Evolutionary conservation across 1,140 invertebrate species (phyloP).

Genomic region (Trichogramma pretiosum): DNA sequence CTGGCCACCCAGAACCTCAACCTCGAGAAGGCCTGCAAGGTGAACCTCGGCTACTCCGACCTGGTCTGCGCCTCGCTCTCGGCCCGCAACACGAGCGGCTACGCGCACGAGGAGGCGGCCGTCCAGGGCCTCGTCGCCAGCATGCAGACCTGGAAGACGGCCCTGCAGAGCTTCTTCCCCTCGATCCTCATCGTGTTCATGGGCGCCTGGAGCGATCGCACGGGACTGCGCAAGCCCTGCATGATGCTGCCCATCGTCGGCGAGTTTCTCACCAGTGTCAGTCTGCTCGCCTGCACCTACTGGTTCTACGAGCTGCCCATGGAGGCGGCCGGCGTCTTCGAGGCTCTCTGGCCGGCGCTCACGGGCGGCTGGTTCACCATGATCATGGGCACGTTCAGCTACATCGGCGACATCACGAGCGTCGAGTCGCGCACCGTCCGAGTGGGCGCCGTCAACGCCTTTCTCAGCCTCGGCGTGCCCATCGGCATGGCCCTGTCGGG

Average conservation of each 20-base stretch:
- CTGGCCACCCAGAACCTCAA: slow-evolving; percentile 73
- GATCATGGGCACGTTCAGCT: slow-evolving; percentile 84
- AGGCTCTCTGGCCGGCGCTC: slow-evolving; percentile 67
- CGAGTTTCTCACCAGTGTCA: slow-evolving; percentile 66
- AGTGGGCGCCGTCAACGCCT: slow-evolving; percentile 76
- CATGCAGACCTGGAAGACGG: slow-evolving; percentile 73
- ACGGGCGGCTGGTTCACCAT: slow-evolving; percentile 80
- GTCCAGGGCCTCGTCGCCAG: slow-evolving; percentile 70
- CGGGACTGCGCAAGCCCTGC: slow-evolving; percentile 71
- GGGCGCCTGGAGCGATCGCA: slow-evolving; percentile 67
- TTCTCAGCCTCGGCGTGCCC: slow-evolving; percentile 70
- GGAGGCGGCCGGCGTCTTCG: slow-evolving; percentile 65
- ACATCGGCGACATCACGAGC: slow-evolving; percentile 76
- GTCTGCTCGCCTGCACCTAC: slow-evolving; percentile 69
- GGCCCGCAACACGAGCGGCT: slow-evolving; percentile 59
- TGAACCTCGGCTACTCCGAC: slow-evolving; percentile 63
- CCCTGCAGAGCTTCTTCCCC: slow-evolving; percentile 64
- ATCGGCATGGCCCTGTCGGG: slow-evolving; percentile 70
- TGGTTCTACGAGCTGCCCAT: slow-evolving; percentile 69
- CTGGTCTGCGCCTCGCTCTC: slow-evolving; percentile 65
- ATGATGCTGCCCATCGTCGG: slow-evolving; percentile 76
- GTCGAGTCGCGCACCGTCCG: slow-evolving; percentile 69
- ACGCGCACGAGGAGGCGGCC: slow-evolving; percentile 59
- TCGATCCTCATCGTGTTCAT: slow-evolving; percentile 68
- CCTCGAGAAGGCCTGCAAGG: slow-evolving; percentile 73